Base-by-base conservation (phyloP, 2,888 invertebrate species). In the Dicycla oo region DNA sequence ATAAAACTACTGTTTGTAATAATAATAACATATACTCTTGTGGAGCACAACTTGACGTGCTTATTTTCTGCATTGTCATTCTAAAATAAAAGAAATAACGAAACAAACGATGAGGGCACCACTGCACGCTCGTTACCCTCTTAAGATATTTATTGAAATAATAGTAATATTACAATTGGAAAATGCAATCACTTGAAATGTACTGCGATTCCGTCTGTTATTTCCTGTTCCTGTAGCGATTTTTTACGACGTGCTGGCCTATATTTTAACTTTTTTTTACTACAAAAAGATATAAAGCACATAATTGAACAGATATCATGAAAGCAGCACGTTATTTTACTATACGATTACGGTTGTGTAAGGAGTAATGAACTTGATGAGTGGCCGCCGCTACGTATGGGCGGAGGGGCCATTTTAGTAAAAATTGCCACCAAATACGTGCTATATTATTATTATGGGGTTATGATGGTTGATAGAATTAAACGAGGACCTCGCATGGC, bases 301-400 rank as follows among this genome's bases (percentile, higher is more conserved):
- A 45, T 62, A 61, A 80, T 71, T 75, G 38, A 67, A 75, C 26
- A 69, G 47, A 72, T 69, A 80, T 64, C 38, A 63, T 34, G 47
- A 66, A 49, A 67, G 40, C 54, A 51, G 63, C 51, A 62, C n/a
- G 68, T 81, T 64, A 69, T 80, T 66, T 67, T n/a, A 63, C 56
- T 58, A 71, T 51, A 69, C 49, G 51, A 67, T 76, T 74, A 74
- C 63, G 61, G 72, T 51, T 58, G 51, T 75, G 67, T 72, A 80
- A 83, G 80, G 83, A 83, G 83, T 81, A 76, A 69, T 73, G 47
- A 66, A 73, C 57, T 63, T 69, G 81, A 76, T 76, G 73, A 81
- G 70, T 73, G 72, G 51, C 51, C 43, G 64, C 47, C 58, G 56
- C 60, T 56, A 60, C 56, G 30, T 62, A 64, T 70, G 68, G 72